These are phyloP conservation scores for Otolemur crassicaudatus DNA, from an alignment of 2,797 vertebrate species.

Conservation along the genomic window DNA sequence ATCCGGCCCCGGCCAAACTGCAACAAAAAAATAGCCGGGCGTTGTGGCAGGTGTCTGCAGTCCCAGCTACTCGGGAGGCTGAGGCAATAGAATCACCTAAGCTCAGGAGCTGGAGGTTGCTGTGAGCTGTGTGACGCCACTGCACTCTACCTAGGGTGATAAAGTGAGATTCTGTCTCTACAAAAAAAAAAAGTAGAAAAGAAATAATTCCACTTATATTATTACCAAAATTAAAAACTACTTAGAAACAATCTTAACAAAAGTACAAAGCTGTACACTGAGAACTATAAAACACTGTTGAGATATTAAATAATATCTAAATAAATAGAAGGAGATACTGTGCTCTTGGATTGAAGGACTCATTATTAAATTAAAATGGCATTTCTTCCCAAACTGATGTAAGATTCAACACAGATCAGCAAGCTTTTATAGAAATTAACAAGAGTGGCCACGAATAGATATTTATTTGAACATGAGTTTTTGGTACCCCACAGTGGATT, in stretches of 20 bases:
- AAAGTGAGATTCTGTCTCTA: too few species aligned
- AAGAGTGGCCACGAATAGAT: not conserved
- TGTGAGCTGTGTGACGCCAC: too few species aligned
- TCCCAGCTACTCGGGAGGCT: too few species aligned
- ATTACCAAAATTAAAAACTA: slow-evolving; percentile 49
- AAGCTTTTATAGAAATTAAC: not conserved
- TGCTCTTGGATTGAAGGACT: not conserved
- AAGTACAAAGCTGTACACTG: not conserved
- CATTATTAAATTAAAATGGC: not conserved
- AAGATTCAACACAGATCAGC: not conserved
- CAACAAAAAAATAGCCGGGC: too few species aligned
- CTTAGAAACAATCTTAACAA: slow-evolving; percentile 23
- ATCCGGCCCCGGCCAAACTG: too few species aligned
- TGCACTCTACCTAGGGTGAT: too few species aligned
- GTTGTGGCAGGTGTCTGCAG: too few species aligned
- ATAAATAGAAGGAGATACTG: not conserved
- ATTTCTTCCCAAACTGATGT: not conserved
- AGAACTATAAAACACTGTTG: not conserved
- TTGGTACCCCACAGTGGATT: not conserved
- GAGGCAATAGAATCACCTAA: too few species aligned
- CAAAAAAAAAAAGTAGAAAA: too few species aligned
- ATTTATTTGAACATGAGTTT: not conserved
- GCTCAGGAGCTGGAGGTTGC: too few species aligned
- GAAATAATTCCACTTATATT: not conserved
- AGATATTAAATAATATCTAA: not conserved